Evolutionary conservation across 2,888 invertebrate genomes (phyloP).

Genomic region (Acheta domesticus): DNA sequence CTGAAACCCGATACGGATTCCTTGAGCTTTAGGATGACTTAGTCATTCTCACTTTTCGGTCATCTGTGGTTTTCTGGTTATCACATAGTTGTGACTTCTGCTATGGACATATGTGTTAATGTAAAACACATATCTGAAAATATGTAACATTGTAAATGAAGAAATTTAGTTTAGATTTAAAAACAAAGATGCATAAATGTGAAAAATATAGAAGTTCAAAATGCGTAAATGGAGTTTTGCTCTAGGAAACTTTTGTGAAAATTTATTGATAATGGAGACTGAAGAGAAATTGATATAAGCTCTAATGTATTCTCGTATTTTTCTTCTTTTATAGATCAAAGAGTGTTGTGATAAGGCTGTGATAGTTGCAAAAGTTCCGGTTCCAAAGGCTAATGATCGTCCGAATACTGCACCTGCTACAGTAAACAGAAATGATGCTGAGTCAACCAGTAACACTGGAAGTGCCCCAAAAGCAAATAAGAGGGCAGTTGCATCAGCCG

Average conservation of each 20-base stretch:
- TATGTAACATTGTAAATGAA: no score
- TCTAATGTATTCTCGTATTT: conserved; percentile 27
- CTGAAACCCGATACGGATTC: no score
- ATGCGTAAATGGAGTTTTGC: background rate
- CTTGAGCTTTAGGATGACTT: no score
- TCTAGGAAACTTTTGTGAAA: conserved; percentile 23
- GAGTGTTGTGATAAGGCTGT: conserved; percentile 92
- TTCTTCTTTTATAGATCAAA: conserved; percentile 59
- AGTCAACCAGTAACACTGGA: conserved; percentile 46
- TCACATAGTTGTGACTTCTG: no score
- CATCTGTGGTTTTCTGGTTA: no score
- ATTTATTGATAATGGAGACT: conserved; percentile 51
- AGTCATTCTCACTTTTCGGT: no score
- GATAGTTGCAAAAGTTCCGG: conserved; percentile 65
- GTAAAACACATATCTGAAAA: no score
- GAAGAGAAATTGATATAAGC: conserved; percentile 59
- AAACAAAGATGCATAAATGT: no score
- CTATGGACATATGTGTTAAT: no score
- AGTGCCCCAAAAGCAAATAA: conserved; percentile 54
- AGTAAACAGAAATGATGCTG: conserved; percentile 43
- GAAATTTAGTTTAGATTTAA: no score
- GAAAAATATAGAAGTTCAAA: no score
- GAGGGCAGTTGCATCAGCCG: conserved; percentile 46
- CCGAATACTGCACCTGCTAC: conserved; percentile 54
- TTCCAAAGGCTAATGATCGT: conserved; percentile 57